A percentile compares a stretch with the other conserved stretches of the same genome.
phyloP scores from a whole-genome alignment of 2,797 vertebrate species.

The Lates japonicus region DNA sequence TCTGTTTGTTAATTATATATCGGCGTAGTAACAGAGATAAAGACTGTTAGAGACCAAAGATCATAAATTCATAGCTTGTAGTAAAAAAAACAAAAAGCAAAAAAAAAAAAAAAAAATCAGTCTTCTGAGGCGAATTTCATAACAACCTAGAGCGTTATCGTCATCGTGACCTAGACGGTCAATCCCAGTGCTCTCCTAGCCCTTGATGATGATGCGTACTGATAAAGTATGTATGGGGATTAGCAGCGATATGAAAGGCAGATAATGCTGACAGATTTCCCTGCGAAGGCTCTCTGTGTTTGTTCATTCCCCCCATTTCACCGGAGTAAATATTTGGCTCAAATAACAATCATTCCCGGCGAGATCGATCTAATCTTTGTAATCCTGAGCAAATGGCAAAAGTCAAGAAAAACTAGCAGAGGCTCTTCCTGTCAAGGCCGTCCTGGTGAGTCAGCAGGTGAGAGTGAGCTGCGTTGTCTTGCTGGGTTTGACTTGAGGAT shows the following conservation, averaged over 20 bases:
- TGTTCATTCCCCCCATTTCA: slow-evolving; percentile 69
- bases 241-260: slow-evolving; percentile 56
- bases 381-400: slow-evolving; percentile 68
- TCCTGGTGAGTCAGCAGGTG: slow-evolving; percentile 40
- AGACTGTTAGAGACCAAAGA: slow-evolving; percentile 8
- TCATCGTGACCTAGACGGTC: slow-evolving; percentile 27
- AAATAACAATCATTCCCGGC: slow-evolving; percentile 74
- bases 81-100: background rate
- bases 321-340: slow-evolving; percentile 76
- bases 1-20: slow-evolving; percentile 33
- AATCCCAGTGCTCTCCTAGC: slow-evolving; percentile 4
- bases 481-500: background rate
- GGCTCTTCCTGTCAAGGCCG: slow-evolving; percentile 42
- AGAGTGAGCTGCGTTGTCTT: background rate
- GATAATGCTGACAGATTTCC: slow-evolving; percentile 60
- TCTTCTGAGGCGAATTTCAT: background rate
- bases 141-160: background rate
- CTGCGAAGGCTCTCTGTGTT: slow-evolving; percentile 49
- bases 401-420: slow-evolving; percentile 63
- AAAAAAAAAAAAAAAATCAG: background rate
- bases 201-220: slow-evolving; percentile 26
- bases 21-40: slow-evolving; percentile 1
- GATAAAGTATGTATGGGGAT: slow-evolving; percentile 59
- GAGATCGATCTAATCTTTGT: slow-evolving; percentile 66
- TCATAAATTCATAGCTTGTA: background rate